Base-by-base conservation (phyloP, 1,140 invertebrate genomes). In the Achroia grisella region DNA sequence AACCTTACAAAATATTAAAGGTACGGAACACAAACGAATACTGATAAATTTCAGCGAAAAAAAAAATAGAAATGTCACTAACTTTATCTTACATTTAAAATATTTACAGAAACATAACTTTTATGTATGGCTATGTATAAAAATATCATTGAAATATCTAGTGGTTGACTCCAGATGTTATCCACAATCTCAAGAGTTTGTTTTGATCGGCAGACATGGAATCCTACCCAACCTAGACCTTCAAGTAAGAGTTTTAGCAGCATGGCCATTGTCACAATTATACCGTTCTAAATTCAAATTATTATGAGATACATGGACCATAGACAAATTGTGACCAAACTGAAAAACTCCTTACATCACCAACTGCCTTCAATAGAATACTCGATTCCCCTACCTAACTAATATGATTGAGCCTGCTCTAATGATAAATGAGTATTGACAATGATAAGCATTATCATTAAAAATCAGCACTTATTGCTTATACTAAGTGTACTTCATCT, bases 361-460 rank as follows among this genome's bases (percentile, higher is more conserved):
- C 6, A 23, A 2, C 17, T 23, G 17, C 17, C 17, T 23, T 23
- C n/a, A n/a, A n/a, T 23, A 23, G 2, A 23, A 23, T 23, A 6
- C 17, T 29, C 27, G 47, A 34, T 49, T 37, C 31, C 36, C 44
- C 32, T 50, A 41, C 27, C 40, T 44, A 56, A 46, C 45, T 56
- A 50, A 37, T 10, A 48, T 48, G 37, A 53, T 60, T 57, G 63
- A 59, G 63, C 57, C 46, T 55, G 48, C 48, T 47, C 40, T 57
- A 60, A 68, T 62, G 60, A 62, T 68, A 64, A 62, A 77, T 79
- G 75, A 79, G 78, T 79, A 79, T 82, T 79, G 62, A 67, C 61
- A 70, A 65, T 65, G 61, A 62, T 68, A 68, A 72, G 68, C 66
- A 70, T 73, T 62, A 72, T 74, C 67, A 64, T 64, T 51, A 43